A percentile compares a stretch with the other conserved stretches of the same genome.
Evolutionary conservation across 1,140 invertebrate species (phyloP).

Genomic region (Brachionus rotundiformis): DNA sequence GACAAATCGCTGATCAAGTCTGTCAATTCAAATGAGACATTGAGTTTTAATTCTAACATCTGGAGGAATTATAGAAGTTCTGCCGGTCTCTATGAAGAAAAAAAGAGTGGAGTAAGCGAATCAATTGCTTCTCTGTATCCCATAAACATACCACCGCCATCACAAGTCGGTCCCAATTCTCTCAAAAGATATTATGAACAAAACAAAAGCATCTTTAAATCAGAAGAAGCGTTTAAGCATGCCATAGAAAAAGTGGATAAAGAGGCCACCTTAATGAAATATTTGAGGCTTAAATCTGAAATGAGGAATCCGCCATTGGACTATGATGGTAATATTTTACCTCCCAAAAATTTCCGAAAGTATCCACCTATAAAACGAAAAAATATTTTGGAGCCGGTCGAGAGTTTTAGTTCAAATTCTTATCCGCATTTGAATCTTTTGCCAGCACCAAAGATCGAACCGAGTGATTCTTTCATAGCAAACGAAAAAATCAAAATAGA

Average conservation of each 20-base stretch:
- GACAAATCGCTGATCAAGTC: slow-evolving; percentile 56
- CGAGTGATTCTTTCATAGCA: neutral
- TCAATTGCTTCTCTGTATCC: slow-evolving; percentile 61
- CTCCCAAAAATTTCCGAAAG: slow-evolving; percentile 62
- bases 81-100: slow-evolving; percentile 58
- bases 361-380: slow-evolving; percentile 55
- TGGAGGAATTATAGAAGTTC: slow-evolving; percentile 62
- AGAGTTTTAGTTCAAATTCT: neutral
- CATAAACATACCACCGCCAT: slow-evolving; percentile 61
- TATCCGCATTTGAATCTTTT: slow-evolving; percentile 4
- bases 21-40: slow-evolving; percentile 55
- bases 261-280: slow-evolving; percentile 58
- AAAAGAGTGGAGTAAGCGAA: slow-evolving; percentile 59
- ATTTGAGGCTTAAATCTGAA: slow-evolving; percentile 57
- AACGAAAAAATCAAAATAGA: slow-evolving; percentile 42
- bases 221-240: neutral
- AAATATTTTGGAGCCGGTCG: neutral
- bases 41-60: slow-evolving; percentile 60
- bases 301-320: slow-evolving; percentile 62
- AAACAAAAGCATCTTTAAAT: slow-evolving; percentile 54
- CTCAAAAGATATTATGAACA: slow-evolving; percentile 58
- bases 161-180: slow-evolving; percentile 58
- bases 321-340: slow-evolving; percentile 60
- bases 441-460: neutral
- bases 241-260: slow-evolving; percentile 58